Evolutionary conservation across 1,140 invertebrate species (phyloP).

Genomic region (Rhopalosiphum maidis): DNA sequence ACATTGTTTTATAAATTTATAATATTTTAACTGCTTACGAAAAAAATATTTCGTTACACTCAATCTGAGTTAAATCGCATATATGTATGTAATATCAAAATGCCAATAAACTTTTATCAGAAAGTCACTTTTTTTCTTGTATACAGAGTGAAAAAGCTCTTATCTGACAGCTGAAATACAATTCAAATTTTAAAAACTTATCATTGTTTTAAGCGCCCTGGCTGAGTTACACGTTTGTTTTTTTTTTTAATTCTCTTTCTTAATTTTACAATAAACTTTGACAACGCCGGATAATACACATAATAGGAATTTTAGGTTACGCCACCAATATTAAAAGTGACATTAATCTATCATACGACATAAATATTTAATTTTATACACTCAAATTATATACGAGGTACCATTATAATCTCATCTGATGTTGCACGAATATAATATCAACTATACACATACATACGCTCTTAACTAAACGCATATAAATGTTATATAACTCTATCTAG

Average conservation of each 20-base stretch:
- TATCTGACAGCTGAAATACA: background rate
- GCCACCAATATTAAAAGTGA: background rate
- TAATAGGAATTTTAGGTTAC: background rate
- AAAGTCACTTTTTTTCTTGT: background rate
- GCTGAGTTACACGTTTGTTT: background rate
- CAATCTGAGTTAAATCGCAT: background rate
- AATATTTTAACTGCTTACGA: background rate
- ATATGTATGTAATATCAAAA: background rate
- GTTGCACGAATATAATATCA: background rate
- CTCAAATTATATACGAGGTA: background rate
- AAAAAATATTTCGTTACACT: background rate
- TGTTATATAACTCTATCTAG: background rate
- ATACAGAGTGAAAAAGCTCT: background rate
- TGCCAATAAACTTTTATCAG: background rate
- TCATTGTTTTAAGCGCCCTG: background rate
- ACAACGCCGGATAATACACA: background rate
- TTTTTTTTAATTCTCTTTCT: background rate
- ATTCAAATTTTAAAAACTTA: background rate
- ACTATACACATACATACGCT: background rate
- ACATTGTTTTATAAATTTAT: background rate
- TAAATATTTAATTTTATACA: slow-evolving; percentile 20
- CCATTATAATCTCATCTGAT: background rate
- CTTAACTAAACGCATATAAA: background rate
- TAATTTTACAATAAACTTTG: background rate
- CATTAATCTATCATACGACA: background rate